These are phyloP conservation scores for Virgularia gustaviana DNA, from an alignment of 92 coral and sea anemone genomes.

Conservation along the genomic window DNA sequence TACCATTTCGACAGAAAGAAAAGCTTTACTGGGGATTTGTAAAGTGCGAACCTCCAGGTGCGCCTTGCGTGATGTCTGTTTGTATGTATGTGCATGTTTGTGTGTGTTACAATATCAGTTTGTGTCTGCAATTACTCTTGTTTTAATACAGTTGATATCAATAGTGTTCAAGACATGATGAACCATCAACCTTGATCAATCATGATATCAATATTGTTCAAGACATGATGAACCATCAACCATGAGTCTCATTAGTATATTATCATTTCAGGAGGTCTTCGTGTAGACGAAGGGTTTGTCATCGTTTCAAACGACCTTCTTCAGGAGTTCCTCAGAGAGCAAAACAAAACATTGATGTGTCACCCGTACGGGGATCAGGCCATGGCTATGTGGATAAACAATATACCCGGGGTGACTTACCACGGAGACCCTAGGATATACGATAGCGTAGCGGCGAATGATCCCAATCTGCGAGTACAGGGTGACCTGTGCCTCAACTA, in stretches of 20 bases:
- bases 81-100: too few species aligned
- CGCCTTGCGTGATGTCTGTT: too few species aligned
- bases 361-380: slow-evolving; percentile 96
- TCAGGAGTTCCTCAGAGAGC: slow-evolving; percentile 61
- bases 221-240: not conserved
- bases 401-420: slow-evolving; percentile 66
- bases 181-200: too few species aligned
- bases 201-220: too few species aligned
- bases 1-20: slow-evolving; percentile 58
- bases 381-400: slow-evolving; percentile 87
- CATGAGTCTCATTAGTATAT: not conserved
- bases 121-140: too few species aligned
- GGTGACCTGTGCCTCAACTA: slow-evolving; percentile 64
- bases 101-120: too few species aligned
- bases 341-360: slow-evolving; percentile 59
- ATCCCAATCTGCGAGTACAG: slow-evolving; percentile 57
- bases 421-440: slow-evolving; percentile 83
- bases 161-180: too few species aligned
- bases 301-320: slow-evolving; percentile 69
- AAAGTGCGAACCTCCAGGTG: slow-evolving; percentile 58
- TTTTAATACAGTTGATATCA: too few species aligned
- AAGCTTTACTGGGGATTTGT: slow-evolving; percentile 94
- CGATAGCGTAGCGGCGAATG: slow-evolving; percentile 70
- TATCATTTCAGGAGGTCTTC: slow-evolving; percentile 69
- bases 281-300: slow-evolving; percentile 90